phyloP scores from a whole-genome alignment of 2,888 invertebrate species.

The Melanchra persicariae region DNA sequence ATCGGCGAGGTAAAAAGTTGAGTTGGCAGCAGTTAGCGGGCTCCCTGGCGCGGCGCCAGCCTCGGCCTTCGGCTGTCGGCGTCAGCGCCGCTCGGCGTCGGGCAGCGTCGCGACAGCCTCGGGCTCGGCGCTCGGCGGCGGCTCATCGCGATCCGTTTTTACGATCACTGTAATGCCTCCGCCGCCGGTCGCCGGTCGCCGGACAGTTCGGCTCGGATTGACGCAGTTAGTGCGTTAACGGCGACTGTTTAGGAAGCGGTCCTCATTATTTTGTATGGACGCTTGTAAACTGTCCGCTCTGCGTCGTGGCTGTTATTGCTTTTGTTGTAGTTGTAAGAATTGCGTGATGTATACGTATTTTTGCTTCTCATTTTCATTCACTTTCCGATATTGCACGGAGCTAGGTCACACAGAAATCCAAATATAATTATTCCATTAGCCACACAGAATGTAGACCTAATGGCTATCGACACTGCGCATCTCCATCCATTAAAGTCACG shows the following conservation, averaged over 20 bases:
- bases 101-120: not conserved
- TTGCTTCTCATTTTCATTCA: not conserved
- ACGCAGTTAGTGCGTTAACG: conserved; percentile 38
- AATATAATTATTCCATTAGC: conserved; percentile 1
- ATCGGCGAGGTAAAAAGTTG: conserved; percentile 69
- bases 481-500: too few relatives aligned
- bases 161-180: conserved; percentile 26
- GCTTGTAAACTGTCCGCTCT: conserved; percentile 10
- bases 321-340: not conserved
- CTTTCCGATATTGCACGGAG: not conserved
- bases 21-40: conserved; percentile 58
- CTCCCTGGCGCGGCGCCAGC: conserved; percentile 52
- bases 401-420: not conserved
- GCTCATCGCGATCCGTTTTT: conserved; percentile 28
- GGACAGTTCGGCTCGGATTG: conserved; percentile 26
- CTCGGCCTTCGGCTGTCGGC: conserved; percentile 48
- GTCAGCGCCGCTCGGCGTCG: conserved; percentile 13
- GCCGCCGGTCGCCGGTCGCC: not conserved
- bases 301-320: conserved; percentile 1
- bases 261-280: conserved; percentile 43
- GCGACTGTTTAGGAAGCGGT: conserved; percentile 38
- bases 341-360: not conserved
- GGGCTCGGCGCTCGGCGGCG: conserved; percentile 25
- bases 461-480: not conserved
- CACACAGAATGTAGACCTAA: not conserved